Base-by-base conservation (phyloP, 2,113 vertebrate genomes). In the Oncorhynchus tshawytscha region DNA sequence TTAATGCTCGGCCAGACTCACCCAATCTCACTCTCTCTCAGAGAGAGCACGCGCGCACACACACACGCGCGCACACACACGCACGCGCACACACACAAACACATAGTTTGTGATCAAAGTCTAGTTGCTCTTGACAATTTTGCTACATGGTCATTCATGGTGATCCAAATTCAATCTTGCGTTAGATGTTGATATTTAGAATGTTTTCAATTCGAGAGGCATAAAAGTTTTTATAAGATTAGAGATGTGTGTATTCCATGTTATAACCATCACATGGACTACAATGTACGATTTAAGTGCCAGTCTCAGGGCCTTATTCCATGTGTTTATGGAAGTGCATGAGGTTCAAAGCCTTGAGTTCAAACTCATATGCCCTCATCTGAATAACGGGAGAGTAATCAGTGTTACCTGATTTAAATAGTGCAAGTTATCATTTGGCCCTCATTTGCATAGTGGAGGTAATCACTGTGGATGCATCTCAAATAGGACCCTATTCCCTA, bases 1-100 rank as follows among this genome's bases (percentile, higher is more conserved):
- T 57, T 66, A 66, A 74, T 72, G 49, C 71, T 65, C 72, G 59
- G 78, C 20, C 77, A 62, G 70, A 2, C 66, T 22, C 48, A 31
- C 31, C 22, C 31, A 20, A 31, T 15, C 27, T 16, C 29, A 15
- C 29, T 48, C 67, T 9, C 13, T 72, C 62, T 9, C 64, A 66
- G 5, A 13, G 4, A 22, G 25, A 25, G 1, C 25, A 15, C 24
- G 1, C 24, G 24, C 25, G 13, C 29, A 20, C 29, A 31, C 66
- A 29, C 25, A 29, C 65, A 12, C 25, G 2, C 66, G 4, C 29
- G 2, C 12, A 12, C 31, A 11, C 18, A n/a, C 25, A 45, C 67
- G 22, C 67, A 48, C 67, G 24, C 67, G 20, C 67, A n/a, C 67
- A 39, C 67, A 45, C 34, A 69, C 67, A 45, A n/a, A 69, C 67